Percentiles rank a stretch among this genome's conserved stretches.
Conservation (phyloP, 2,113 vertebrate species). For the Callocephalon fimbriatum region DNA sequence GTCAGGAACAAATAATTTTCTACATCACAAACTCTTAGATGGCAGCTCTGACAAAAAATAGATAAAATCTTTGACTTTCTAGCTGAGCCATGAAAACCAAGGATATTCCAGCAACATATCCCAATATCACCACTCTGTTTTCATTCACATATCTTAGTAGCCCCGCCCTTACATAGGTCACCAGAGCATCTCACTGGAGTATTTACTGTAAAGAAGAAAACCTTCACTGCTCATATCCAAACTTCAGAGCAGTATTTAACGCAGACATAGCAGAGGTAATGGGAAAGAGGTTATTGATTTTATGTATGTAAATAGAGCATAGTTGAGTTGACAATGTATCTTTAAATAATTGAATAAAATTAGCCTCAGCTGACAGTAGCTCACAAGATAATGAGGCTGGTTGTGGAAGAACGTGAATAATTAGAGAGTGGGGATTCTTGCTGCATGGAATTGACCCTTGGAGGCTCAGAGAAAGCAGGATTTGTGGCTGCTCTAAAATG, state of each 20-base stretch:
- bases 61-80: not conserved
- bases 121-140: not conserved
- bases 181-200: not conserved
- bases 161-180: not conserved
- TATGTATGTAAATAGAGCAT: not conserved
- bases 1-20: not conserved
- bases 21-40: not conserved
- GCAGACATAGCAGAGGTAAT: not conserved
- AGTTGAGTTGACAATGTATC: not conserved
- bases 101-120: not conserved
- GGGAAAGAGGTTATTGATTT: not conserved
- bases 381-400: constrained; percentile 8
- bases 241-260: not conserved
- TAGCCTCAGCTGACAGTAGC: constrained; percentile 27
- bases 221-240: not conserved
- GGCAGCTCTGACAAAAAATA: not conserved
- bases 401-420: constrained; percentile 18
- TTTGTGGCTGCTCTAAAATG: constrained; percentile 61
- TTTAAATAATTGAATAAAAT: constrained; percentile 33
- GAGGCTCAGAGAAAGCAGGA: constrained; percentile 46
- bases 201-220: not conserved
- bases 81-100: not conserved
- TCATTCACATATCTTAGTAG: not conserved
- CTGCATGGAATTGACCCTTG: constrained; percentile 36
- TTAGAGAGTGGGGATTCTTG: constrained; percentile 27